Evolutionary conservation across 2,797 vertebrate genomes (phyloP).

Genomic region (Pithecia hirsuta): DNA sequence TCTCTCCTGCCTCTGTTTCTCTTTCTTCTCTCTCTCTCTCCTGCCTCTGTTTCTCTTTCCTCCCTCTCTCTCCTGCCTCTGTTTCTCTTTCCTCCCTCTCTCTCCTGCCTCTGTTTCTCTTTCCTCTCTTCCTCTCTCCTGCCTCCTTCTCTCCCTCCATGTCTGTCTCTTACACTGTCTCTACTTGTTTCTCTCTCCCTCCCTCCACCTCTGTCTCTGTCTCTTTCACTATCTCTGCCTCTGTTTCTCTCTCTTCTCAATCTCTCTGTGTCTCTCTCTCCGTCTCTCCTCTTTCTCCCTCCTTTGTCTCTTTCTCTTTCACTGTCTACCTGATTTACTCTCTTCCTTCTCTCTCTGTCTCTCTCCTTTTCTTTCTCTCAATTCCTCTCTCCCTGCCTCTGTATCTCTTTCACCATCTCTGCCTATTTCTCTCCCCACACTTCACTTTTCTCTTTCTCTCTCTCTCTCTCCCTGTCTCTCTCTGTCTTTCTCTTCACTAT

Average conservation of each 20-base stretch:
- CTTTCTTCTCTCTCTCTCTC: neutral
- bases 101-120: neutral
- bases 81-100: neutral
- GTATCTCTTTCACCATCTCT: neutral
- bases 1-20: neutral
- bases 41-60: too few relatives aligned
- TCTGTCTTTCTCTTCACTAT: neutral
- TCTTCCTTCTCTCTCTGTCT: accelerated
- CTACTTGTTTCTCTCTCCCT: neutral
- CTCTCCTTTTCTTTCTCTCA: accelerated
- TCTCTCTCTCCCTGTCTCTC: accelerated
- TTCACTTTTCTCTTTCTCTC: accelerated
- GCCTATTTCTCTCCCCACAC: neutral
- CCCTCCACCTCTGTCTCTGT: neutral
- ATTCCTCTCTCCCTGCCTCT: neutral
- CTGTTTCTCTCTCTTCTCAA: accelerated
- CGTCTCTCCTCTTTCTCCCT: neutral
- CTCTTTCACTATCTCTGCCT: neutral
- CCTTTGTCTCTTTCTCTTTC: neutral
- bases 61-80: too few relatives aligned
- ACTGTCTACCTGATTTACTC: accelerated
- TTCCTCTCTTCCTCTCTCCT: neutral
- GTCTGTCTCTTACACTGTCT: neutral
- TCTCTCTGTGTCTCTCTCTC: accelerated
- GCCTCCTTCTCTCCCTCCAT: neutral